phyloP scores from a whole-genome alignment of 1,140 invertebrate species.

The Ectropis grisescens region DNA sequence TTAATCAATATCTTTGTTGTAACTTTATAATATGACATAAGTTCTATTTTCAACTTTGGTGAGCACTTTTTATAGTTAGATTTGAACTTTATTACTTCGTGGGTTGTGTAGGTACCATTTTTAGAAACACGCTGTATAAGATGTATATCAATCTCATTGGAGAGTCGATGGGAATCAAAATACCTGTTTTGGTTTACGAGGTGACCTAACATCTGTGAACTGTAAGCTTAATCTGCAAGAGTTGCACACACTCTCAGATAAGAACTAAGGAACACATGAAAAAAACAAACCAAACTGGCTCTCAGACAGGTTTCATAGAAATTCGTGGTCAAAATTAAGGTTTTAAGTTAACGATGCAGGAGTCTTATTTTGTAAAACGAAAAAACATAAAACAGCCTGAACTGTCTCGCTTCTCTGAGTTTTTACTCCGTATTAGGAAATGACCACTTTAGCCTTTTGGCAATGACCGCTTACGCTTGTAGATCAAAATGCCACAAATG shows the following conservation, averaged over 20 bases:
- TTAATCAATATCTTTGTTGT: no score
- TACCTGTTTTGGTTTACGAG: no score
- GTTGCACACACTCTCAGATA: not conserved
- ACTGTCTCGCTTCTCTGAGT: slow-evolving; percentile 31
- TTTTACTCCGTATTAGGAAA: slow-evolving; percentile 58
- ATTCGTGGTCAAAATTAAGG: slow-evolving; percentile 30
- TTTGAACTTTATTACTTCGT: no score
- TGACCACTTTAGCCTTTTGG: slow-evolving; percentile 54
- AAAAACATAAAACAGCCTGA: slow-evolving; percentile 24
- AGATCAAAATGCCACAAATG: slow-evolving; percentile 21
- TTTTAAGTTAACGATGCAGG: slow-evolving; percentile 20
- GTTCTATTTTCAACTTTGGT: no score
- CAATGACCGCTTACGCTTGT: slow-evolving; percentile 43
- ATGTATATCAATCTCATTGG: no score
- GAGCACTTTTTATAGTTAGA: no score
- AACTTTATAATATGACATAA: no score
- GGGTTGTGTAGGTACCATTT: no score
- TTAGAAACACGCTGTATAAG: no score
- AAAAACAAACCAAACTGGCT: slow-evolving; percentile 32
- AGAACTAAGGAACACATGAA: slow-evolving; percentile 18
- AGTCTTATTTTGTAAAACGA: slow-evolving; percentile 34
- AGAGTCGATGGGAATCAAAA: no score
- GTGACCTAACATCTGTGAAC: no score
- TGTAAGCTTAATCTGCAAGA: no score
- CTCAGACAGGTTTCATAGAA: slow-evolving; percentile 32